Base-by-base conservation (phyloP, 2,888 invertebrate genomes). In the Blastobasis lacticolella region DNA sequence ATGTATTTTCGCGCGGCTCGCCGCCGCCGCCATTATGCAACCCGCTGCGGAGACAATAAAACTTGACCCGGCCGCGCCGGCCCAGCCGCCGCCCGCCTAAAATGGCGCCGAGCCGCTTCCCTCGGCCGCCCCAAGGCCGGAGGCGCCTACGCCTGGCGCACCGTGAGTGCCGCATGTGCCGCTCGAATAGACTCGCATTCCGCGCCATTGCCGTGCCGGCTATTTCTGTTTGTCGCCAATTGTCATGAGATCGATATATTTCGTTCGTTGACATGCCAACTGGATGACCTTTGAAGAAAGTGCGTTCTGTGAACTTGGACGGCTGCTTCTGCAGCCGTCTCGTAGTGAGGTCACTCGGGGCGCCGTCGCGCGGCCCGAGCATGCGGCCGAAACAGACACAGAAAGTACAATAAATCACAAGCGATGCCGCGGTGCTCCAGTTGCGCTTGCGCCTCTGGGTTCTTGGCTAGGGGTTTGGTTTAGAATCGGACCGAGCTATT, bases 21-120 rank as follows among this genome's bases (percentile, higher is more conserved):
- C 67, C 64, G 23, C 58, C 58, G 37, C 49, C 64, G 59, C 66
- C 67, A 75, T 87, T 88, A 87, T 85, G 87, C 87, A 87, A 88
- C 75, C 75, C 67, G 69, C 62, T 66, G 73, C 73, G 78, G 81
- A 78, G 81, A 85, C 87, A 81, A 85, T 86, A 88, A 85, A 88
- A 86, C 78, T 80, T 78, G 85, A 86, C 76, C 84, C 81, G 69
- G 66, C 67, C 61, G 67, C 65, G 67, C 65, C 71, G 79, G 70
- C 76, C 77, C 78, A 67, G 66, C 78, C 76, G 71, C 67, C 80
- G 79, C 73, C 23, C 71, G 71, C 88, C 88, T 84, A 88, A 88
- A 88, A 87, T 87, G 88, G 88, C 81, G 71, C 70, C 80, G 79
- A 78, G 81, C 78, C 82, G 83, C 81, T 78, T 80, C 81, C 81